Conservation (phyloP, 2,797 vertebrate genomes). For the Scyliorhinus canicula region DNA sequence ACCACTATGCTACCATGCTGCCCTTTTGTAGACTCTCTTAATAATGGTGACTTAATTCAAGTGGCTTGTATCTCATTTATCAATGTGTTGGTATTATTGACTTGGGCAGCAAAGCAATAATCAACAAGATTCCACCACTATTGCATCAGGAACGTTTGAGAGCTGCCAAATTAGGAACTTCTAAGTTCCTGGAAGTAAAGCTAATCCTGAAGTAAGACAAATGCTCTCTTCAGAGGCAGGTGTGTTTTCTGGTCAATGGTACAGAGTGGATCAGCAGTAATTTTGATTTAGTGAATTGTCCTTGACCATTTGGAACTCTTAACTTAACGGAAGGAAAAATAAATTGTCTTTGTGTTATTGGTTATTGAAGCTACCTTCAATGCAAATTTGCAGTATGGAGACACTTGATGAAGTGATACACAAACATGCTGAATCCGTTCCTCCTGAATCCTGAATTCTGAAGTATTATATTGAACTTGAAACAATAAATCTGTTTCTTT, state of each 20-base stretch:
- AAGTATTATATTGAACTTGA: too few relatives aligned
- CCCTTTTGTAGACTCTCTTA: neutral
- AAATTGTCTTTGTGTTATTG: neutral
- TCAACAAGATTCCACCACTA: neutral
- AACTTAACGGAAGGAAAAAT: neutral
- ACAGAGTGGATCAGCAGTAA: neutral
- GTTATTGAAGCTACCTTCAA: neutral
- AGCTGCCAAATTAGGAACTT: neutral
- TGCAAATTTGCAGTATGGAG: neutral
- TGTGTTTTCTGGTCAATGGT: too few relatives aligned
- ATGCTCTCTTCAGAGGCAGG: too few relatives aligned
- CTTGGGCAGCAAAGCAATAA: neutral
- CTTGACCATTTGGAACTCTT: neutral
- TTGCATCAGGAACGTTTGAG: neutral
- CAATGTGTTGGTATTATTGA: neutral
- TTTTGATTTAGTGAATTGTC: neutral
- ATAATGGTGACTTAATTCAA: neutral
- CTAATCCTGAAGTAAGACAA: too few relatives aligned
- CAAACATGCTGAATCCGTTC: neutral
- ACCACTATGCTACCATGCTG: too few relatives aligned
- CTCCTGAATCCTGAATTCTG: neutral
- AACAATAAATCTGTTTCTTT: too few relatives aligned
- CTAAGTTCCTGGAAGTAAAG: neutral
- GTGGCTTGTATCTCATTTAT: neutral
- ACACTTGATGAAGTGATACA: neutral